Percentiles rank a stretch among this genome's conserved stretches.
phyloP scores from a whole-genome alignment of 2,797 vertebrate genomes.

The Oryzias sinensis region DNA sequence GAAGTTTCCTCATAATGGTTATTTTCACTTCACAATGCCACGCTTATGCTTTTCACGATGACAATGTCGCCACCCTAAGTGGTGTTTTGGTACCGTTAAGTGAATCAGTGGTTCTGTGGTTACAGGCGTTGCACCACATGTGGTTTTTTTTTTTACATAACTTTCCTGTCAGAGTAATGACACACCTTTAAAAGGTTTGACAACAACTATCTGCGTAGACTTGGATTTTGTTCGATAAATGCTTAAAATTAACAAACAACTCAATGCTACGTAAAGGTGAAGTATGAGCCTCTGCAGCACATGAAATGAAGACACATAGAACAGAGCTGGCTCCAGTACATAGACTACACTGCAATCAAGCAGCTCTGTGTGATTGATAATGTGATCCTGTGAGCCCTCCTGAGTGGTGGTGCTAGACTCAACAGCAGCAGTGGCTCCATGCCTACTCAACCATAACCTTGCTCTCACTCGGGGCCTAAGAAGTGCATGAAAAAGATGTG shows the following conservation, averaged over 20 bases:
- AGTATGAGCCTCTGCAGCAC: constrained; percentile 21
- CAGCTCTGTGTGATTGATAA: constrained; percentile 71
- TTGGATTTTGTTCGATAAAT: constrained; percentile 16
- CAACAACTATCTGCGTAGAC: neutral
- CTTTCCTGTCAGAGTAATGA: constrained; percentile 18
- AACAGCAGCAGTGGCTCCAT: constrained; percentile 54
- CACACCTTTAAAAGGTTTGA: constrained; percentile 16
- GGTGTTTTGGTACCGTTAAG: constrained; percentile 61
- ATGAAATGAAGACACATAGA: constrained; percentile 9
- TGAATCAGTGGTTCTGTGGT: constrained; percentile 56
- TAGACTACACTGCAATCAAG: constrained; percentile 31
- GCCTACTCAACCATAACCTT: constrained; percentile 68
- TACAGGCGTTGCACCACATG: constrained; percentile 27
- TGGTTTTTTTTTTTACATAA: constrained; percentile 18
- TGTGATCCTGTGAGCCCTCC: constrained; percentile 74
- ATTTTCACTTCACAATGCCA: constrained; percentile 64
- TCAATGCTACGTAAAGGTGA: constrained; percentile 35
- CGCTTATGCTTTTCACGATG: constrained; percentile 59
- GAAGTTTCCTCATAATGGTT: constrained; percentile 68
- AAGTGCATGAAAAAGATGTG: constrained; percentile 17
- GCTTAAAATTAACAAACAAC: constrained; percentile 44
- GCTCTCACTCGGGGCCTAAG: constrained; percentile 47
- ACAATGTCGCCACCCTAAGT: constrained; percentile 63
- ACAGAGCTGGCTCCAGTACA: neutral
- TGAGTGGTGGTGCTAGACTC: constrained; percentile 51